Evolutionary conservation across 64 coral and sea anemone genomes (phyloP).

Genomic region (Actinia tenebrosa): DNA sequence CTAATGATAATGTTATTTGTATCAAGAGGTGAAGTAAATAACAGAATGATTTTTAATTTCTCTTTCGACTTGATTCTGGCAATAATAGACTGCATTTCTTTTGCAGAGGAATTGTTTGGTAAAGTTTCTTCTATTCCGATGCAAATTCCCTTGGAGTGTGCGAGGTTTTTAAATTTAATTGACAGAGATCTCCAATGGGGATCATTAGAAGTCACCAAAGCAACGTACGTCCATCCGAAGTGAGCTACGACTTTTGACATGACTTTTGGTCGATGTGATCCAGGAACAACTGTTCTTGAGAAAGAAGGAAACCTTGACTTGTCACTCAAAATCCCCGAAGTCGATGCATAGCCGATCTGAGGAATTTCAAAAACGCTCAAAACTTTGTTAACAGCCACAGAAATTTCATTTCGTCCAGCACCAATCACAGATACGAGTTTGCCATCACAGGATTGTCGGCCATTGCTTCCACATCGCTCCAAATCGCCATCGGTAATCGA

Average conservation of each 20-base stretch:
- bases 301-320: constrained; percentile 61
- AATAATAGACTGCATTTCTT: constrained; percentile 9
- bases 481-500: background rate
- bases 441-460: background rate
- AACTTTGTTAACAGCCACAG: constrained; percentile 56
- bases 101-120: constrained; percentile 7
- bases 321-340: constrained; percentile 61
- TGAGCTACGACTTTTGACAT: constrained; percentile 26
- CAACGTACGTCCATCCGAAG: constrained; percentile 61
- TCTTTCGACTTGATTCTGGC: background rate
- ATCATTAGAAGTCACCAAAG: constrained; percentile 28
- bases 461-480: background rate
- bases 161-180: constrained; percentile 45
- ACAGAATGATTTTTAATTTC: constrained; percentile 32
- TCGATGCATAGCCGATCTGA: constrained; percentile 67
- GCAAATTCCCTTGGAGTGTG: constrained; percentile 36
- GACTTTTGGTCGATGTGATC: constrained; percentile 48
- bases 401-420: constrained; percentile 55
- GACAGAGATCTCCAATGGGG: constrained; percentile 50
- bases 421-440: constrained; percentile 47
- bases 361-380: constrained; percentile 53
- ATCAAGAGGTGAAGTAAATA: constrained; percentile 35
- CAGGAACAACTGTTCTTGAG: constrained; percentile 45
- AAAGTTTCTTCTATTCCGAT: constrained; percentile 35
- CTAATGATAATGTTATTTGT: constrained; percentile 17